Percentiles rank a stretch among this genome's conserved stretches.
Conservation (phyloP, 2,797 vertebrate species). For the Morelia viridis region DNA sequence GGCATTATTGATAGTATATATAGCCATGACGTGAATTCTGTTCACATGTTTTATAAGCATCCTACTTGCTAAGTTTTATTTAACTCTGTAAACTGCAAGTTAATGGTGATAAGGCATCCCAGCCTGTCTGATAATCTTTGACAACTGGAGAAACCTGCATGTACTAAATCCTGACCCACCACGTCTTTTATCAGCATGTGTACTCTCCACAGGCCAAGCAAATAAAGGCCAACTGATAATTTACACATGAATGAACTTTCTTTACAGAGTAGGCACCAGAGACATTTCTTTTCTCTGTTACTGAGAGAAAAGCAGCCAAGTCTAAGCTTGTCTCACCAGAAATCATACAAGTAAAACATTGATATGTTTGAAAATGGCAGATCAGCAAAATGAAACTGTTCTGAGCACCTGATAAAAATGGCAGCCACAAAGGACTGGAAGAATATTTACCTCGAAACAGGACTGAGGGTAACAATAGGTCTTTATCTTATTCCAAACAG, state of each 20-base stretch:
- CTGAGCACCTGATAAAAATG: slow-evolving; percentile 73
- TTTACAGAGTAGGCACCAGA: slow-evolving; percentile 71
- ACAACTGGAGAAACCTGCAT: slow-evolving; percentile 73
- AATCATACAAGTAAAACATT: slow-evolving; percentile 68
- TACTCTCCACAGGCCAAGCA: slow-evolving; percentile 77
- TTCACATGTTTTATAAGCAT: slow-evolving; percentile 34
- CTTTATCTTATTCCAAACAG: slow-evolving; percentile 73
- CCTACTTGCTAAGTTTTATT: slow-evolving; percentile 47
- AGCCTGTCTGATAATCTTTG: slow-evolving; percentile 76
- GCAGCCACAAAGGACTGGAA: slow-evolving; percentile 72
- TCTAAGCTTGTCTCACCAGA: slow-evolving; percentile 76
- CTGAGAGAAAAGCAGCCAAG: slow-evolving; percentile 68
- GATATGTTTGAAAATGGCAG: slow-evolving; percentile 62
- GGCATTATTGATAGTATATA: not conserved
- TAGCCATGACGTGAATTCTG: not conserved
- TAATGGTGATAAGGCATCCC: slow-evolving; percentile 73
- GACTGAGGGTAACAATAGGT: slow-evolving; percentile 62
- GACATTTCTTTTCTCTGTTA: slow-evolving; percentile 71
- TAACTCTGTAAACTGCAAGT: slow-evolving; percentile 51
- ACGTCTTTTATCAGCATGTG: slow-evolving; percentile 78
- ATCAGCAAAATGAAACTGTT: slow-evolving; percentile 66
- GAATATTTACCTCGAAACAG: slow-evolving; percentile 67
- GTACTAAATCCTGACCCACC: slow-evolving; percentile 70
- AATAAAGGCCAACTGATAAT: slow-evolving; percentile 80
- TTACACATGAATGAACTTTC: slow-evolving; percentile 84